Conservation (phyloP, 2,797 vertebrate species). For the Mus caroli region DNA sequence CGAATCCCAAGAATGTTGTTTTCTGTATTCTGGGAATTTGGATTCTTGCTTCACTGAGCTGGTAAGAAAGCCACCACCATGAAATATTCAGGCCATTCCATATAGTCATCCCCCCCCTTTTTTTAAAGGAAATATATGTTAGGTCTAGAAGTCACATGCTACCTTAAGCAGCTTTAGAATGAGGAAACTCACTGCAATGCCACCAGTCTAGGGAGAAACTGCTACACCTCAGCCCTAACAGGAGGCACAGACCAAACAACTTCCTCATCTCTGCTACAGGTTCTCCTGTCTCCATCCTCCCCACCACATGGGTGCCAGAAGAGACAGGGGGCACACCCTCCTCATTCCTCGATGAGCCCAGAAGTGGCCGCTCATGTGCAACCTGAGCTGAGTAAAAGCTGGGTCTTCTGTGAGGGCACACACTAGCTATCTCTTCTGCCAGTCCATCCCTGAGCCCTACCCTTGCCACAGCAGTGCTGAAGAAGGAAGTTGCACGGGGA, state of each 20-base stretch:
- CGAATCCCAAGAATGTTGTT: conserved; percentile 98
- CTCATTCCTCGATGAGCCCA: background rate
- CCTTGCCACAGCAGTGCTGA: background rate
- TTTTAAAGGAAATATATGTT: conserved; percentile 65
- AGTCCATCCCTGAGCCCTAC: background rate
- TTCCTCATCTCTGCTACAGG: background rate
- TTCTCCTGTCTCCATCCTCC: background rate
- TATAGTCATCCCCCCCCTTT: conserved; percentile 90
- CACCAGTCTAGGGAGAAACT: background rate
- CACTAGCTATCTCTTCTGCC: too few species aligned
- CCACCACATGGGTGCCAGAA: background rate
- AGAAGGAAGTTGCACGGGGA: background rate
- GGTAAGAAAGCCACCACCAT: conserved; percentile 98
- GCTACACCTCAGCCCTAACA: background rate
- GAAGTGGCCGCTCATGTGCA: accelerated
- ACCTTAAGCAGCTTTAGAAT: background rate
- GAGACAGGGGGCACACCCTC: background rate
- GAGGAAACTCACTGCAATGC: background rate
- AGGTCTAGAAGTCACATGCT: conserved; percentile 24
- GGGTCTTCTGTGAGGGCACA: background rate
- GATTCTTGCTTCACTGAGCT: conserved; percentile 98
- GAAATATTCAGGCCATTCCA: conserved; percentile 98
- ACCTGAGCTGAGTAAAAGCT: background rate
- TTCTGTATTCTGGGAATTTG: conserved; percentile 96
- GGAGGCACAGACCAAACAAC: background rate